Percentiles rank a stretch among this genome's conserved stretches.
Conservation (phyloP, 1,140 invertebrate genomes). For the Dinoponera quadriceps region DNA sequence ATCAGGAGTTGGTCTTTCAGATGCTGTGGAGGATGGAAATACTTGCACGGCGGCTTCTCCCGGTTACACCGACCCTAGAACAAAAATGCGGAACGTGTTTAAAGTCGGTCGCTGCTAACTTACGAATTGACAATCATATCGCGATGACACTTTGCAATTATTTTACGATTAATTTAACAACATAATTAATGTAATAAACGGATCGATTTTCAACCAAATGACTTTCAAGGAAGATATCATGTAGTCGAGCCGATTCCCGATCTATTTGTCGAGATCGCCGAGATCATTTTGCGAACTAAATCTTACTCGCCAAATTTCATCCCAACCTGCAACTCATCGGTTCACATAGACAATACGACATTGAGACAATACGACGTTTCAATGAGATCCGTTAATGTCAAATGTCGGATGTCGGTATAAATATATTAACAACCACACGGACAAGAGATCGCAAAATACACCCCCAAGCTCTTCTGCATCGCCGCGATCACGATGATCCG, state of each 20-base stretch:
- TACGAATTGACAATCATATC: no score
- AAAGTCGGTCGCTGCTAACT: neutral
- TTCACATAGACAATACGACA: no score
- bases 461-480: neutral
- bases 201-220: no score
- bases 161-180: no score
- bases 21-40: constrained; percentile 99
- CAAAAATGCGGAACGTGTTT: constrained; percentile 60
- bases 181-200: no score
- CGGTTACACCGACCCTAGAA: constrained; percentile 99
- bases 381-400: constrained; percentile 3
- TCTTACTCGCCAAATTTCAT: constrained; percentile 5
- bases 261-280: neutral
- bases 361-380: neutral
- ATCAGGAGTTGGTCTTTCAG: constrained; percentile 99
- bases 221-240: neutral
- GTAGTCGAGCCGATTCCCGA: neutral
- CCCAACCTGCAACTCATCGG: neutral
- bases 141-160: no score
- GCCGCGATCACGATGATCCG: constrained; percentile 10
- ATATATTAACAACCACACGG: constrained; percentile 20
- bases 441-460: constrained; percentile 1
- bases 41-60: constrained; percentile 99
- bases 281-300: neutral
- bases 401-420: neutral